Conservation (phyloP, 2,888 invertebrate genomes). For the Xestia rhomboidea region DNA sequence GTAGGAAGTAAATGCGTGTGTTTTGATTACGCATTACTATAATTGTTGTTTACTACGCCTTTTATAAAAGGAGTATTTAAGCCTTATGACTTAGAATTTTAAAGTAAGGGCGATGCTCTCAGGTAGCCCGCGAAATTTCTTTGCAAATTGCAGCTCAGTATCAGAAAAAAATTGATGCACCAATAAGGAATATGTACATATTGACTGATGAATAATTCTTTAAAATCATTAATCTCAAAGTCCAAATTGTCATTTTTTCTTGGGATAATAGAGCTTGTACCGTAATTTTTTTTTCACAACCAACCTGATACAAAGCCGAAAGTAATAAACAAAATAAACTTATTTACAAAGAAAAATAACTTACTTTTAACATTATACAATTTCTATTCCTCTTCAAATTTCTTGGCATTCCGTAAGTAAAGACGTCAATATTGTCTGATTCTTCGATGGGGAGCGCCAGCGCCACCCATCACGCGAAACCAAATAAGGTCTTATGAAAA, state of each 20-base stretch:
- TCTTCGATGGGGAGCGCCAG: constrained; percentile 29
- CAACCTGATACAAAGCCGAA: background rate
- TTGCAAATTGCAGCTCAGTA: background rate
- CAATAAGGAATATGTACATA: background rate
- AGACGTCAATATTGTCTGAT: constrained; percentile 10
- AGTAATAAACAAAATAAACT: background rate
- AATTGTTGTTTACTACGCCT: constrained; percentile 13
- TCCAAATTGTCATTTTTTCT: background rate
- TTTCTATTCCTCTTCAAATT: constrained; percentile 16
- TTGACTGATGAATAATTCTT: background rate
- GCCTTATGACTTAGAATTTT: background rate
- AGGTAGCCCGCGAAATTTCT: background rate
- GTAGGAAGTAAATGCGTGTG: constrained; percentile 59
- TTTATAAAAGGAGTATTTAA: background rate
- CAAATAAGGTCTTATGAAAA: constrained; percentile 37
- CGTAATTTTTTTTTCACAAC: background rate
- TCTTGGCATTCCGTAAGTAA: constrained; percentile 11
- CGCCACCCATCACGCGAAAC: constrained; percentile 48
- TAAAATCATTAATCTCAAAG: background rate
- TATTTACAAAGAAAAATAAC: background rate
- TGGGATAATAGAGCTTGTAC: background rate
- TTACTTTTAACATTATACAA: constrained; percentile 7
- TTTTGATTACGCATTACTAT: constrained; percentile 25
- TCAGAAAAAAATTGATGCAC: background rate
- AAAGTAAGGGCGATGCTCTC: background rate